phyloP scores from a whole-genome alignment of 2,797 vertebrate genomes.

The Sebastes diploproa region DNA sequence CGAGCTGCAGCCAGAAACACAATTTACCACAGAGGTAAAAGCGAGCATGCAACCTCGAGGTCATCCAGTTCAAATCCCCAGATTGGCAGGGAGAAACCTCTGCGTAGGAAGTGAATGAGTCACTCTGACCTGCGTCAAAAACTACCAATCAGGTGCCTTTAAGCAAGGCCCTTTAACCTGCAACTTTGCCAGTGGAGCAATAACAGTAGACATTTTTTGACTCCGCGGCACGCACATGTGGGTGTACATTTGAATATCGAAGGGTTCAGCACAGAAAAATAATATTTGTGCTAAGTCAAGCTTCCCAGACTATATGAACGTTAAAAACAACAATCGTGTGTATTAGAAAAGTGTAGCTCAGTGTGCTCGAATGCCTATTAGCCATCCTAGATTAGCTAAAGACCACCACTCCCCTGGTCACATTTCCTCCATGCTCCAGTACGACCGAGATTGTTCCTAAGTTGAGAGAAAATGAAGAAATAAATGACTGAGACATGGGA shows the following conservation, averaged over 20 bases:
- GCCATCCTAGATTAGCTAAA: constrained; percentile 33
- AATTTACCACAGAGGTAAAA: constrained; percentile 21
- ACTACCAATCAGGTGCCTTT: constrained; percentile 18
- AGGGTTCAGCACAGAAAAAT: neutral
- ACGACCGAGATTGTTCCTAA: constrained; percentile 48
- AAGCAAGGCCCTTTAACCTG: constrained; percentile 40
- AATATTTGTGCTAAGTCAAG: neutral
- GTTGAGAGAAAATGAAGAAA: constrained; percentile 69
- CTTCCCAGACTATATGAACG: neutral
- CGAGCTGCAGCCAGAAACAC: constrained; percentile 10
- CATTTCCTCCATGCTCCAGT: constrained; percentile 52
- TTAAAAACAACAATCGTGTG: constrained; percentile 5
- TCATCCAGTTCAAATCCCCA: constrained; percentile 40
- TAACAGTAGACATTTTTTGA: neutral
- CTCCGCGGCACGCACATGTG: constrained; percentile 11
- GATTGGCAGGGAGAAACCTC: constrained; percentile 20
- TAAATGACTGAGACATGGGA: constrained; percentile 68
- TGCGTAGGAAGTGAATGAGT: constrained; percentile 33
- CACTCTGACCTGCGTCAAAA: constrained; percentile 41
- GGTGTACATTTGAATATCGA: constrained; percentile 13
- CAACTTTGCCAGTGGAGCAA: constrained; percentile 12
- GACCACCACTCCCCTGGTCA: constrained; percentile 30
- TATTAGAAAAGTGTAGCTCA: neutral
- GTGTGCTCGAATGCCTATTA: constrained; percentile 19
- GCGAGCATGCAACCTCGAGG: constrained; percentile 2